Conservation (phyloP, 2,113 vertebrate genomes). For the Gallinago media region DNA sequence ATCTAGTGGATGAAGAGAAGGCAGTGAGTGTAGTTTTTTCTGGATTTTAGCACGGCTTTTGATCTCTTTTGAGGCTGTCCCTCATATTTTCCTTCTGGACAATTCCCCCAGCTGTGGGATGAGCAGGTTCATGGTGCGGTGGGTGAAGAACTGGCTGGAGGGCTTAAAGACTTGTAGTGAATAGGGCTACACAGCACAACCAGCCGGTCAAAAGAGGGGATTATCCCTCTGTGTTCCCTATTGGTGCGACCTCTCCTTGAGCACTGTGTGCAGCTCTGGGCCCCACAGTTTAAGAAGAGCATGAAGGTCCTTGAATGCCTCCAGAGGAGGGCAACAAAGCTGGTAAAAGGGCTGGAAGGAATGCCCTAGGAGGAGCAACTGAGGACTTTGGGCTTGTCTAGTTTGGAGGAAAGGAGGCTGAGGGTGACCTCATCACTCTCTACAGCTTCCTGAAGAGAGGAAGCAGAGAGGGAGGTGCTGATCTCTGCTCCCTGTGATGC, state of each 20-base stretch:
- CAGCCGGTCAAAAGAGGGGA: background rate
- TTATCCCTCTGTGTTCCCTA: background rate
- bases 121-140: background rate
- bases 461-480: background rate
- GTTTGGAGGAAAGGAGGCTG: background rate
- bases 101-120: background rate
- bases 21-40: background rate
- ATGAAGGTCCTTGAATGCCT: accelerated
- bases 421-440: background rate
- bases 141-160: background rate
- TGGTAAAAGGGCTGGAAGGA: background rate
- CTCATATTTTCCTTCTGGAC: background rate
- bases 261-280: background rate
- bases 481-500: background rate
- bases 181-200: background rate
- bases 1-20: background rate
- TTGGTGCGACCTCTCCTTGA: background rate
- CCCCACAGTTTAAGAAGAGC: background rate
- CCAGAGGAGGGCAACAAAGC: background rate
- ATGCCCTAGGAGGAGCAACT: background rate
- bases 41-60: background rate
- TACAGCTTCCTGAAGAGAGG: background rate
- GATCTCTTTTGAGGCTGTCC: background rate
- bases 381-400: background rate
- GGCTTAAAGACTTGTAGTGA: background rate